Evolutionary conservation across 2,113 vertebrate genomes (phyloP).

Genomic region (Hydropotes inermis): DNA sequence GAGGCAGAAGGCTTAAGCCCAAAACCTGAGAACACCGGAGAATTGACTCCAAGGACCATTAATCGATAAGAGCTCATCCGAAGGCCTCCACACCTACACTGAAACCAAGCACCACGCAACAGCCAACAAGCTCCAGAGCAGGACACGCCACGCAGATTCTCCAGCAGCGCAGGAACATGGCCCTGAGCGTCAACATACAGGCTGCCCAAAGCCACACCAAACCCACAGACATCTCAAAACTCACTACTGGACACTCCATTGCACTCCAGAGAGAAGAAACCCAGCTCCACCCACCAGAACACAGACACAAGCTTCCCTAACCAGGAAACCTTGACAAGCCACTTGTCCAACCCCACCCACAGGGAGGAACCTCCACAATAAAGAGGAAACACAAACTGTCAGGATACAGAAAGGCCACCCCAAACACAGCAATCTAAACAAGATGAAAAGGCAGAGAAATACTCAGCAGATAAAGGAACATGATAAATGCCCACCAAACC

Average conservation of each 20-base stretch:
- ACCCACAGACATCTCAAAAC: neutral
- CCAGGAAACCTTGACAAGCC: neutral
- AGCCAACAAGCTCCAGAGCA: neutral
- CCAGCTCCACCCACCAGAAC: neutral
- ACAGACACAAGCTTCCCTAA: neutral
- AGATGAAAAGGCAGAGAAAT: neutral
- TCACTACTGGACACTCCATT: neutral
- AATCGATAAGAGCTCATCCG: neutral
- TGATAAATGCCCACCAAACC: neutral
- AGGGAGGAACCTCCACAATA: neutral
- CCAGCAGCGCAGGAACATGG: neutral
- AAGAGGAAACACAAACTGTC: neutral
- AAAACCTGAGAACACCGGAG: neutral
- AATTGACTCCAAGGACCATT: neutral
- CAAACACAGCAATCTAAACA: neutral
- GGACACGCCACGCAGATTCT: neutral
- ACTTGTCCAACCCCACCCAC: neutral
- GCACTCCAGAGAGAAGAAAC: neutral
- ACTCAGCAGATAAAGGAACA: neutral
- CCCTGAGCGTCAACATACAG: neutral
- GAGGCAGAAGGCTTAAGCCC: neutral
- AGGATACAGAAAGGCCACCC: neutral
- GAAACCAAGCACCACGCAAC: neutral
- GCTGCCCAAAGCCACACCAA: neutral
- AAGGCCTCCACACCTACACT: neutral